Conservation (phyloP, 2,797 vertebrate genomes). For the Helostoma temminkii region DNA sequence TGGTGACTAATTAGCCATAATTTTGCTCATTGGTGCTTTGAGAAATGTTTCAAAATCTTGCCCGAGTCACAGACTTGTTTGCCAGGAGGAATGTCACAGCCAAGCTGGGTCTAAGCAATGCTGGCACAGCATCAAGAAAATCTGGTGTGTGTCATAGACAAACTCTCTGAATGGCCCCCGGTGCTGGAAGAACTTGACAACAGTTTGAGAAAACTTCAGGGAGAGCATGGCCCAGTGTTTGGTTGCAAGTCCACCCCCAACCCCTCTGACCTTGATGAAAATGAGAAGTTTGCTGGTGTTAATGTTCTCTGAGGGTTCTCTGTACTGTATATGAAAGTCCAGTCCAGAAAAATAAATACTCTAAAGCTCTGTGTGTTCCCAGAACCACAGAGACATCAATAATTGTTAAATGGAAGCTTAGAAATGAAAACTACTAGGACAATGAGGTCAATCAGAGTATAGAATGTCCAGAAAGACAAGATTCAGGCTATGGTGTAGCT, state of each 20-base stretch:
- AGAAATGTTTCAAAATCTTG: slow-evolving; percentile 61
- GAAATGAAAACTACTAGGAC: neutral
- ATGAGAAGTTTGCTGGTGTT: slow-evolving; percentile 10
- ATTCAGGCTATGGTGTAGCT: neutral
- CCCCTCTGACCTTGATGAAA: slow-evolving; percentile 50
- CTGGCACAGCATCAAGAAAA: slow-evolving; percentile 63
- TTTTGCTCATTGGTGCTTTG: slow-evolving; percentile 65
- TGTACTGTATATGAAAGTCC: no score
- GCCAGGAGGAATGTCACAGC: slow-evolving; percentile 71
- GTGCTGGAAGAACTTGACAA: slow-evolving; percentile 34
- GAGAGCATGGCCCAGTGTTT: neutral
- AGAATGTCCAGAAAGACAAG: no score
- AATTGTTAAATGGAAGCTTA: neutral
- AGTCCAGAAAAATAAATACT: no score
- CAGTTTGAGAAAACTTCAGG: slow-evolving; percentile 58
- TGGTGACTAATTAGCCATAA: slow-evolving; percentile 73
- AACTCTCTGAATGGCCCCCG: slow-evolving; percentile 32
- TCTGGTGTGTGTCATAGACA: slow-evolving; percentile 44
- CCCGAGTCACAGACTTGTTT: slow-evolving; percentile 50
- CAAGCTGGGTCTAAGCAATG: slow-evolving; percentile 48
- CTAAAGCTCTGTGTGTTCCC: no score
- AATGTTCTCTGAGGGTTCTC: slow-evolving; percentile 2
- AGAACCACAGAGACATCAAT: neutral
- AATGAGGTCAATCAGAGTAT: no score
- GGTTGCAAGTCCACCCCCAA: slow-evolving; percentile 8